These are phyloP conservation scores for Lysandra coridon DNA, from an alignment of 2,888 invertebrate genomes.

Conservation along the genomic window DNA sequence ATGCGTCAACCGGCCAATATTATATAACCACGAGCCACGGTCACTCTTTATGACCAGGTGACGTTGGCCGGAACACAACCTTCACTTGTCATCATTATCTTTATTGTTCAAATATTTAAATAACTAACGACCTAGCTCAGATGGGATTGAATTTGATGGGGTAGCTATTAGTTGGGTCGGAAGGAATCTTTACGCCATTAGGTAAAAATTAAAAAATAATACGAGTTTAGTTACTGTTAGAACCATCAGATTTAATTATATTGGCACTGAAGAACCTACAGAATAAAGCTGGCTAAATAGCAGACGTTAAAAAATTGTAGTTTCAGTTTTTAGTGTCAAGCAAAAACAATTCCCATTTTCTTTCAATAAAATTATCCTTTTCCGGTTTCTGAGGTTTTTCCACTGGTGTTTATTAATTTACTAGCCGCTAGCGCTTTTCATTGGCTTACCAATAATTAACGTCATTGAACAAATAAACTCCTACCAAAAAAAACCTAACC, in stretches of 20 bases:
- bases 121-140: neutral
- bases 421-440: neutral
- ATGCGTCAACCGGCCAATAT: conserved; percentile 16
- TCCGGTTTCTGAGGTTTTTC: too few species aligned
- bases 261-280: neutral
- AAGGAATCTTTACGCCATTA: neutral
- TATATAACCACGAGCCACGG: conserved; percentile 6
- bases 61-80: conserved; percentile 8
- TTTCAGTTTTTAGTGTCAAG: too few species aligned
- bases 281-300: neutral
- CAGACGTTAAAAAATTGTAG: neutral
- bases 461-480: neutral
- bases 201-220: too few species aligned
- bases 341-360: neutral
- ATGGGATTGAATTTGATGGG: conserved; percentile 9
- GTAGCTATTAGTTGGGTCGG: neutral
- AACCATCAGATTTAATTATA: neutral
- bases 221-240: too few species aligned
- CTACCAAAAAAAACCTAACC: neutral
- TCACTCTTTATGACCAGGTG: conserved; percentile 19
- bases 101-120: conserved; percentile 16
- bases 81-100: conserved; percentile 11
- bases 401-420: neutral
- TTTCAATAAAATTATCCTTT: neutral
- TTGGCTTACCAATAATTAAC: neutral